Conservation (phyloP, 2,888 invertebrate genomes). For the Xestia ashworthii region DNA sequence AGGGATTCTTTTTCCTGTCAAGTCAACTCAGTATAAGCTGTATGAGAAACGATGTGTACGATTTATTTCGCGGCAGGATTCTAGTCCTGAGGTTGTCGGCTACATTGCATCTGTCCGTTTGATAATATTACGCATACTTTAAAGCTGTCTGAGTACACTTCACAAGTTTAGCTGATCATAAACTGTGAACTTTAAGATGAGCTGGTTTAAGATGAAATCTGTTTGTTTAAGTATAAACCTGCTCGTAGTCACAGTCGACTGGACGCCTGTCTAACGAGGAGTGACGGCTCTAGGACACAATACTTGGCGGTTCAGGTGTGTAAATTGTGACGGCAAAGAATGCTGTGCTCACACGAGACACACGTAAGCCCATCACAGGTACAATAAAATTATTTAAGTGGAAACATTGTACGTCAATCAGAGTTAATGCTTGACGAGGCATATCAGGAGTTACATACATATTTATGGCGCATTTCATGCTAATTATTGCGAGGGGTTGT, state of each 20-base stretch:
- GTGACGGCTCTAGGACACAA: conserved; percentile 81
- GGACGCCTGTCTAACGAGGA: conserved; percentile 76
- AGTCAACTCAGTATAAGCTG: conserved; percentile 69
- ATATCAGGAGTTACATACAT: conserved; percentile 26
- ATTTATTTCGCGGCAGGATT: conserved; percentile 82
- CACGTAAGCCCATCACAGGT: conserved; percentile 43
- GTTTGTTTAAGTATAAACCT: conserved; percentile 57
- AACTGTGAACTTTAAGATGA: conserved; percentile 66
- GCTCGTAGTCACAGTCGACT: conserved; percentile 71
- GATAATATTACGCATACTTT: conserved; percentile 77
- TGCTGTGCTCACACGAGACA: conserved; percentile 53
- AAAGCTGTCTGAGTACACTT: conserved; percentile 57
- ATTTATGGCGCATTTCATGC: conserved; percentile 19
- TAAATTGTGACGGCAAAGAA: conserved; percentile 70
- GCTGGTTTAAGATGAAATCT: conserved; percentile 55
- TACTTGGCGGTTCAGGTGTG: conserved; percentile 78
- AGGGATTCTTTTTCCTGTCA: conserved; percentile 71
- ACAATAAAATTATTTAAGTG: conserved; percentile 42
- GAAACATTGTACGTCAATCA: conserved; percentile 48
- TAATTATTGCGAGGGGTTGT: conserved; percentile 19
- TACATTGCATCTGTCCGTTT: conserved; percentile 77
- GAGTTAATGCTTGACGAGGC: conserved; percentile 26
- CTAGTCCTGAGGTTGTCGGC: conserved; percentile 75
- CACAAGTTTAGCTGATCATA: conserved; percentile 36
- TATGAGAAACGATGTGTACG: conserved; percentile 67